Conservation (phyloP, 2,797 vertebrate species). For the Philypnodon macrostomus region DNA sequence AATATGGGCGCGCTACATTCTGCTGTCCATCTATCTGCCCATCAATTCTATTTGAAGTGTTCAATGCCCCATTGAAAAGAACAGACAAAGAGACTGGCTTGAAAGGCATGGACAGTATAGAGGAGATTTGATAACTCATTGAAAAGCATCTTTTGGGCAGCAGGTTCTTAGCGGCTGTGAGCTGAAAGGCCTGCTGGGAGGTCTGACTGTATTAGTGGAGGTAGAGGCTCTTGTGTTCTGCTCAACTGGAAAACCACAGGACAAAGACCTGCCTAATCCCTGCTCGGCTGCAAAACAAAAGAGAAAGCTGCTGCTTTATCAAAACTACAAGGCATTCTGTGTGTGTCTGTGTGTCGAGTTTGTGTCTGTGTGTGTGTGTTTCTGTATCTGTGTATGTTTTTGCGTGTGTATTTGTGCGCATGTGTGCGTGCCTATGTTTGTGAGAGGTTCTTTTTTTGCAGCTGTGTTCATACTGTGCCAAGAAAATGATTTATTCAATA, state of each 20-base stretch:
- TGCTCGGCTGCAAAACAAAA: constrained; percentile 77
- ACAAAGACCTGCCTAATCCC: constrained; percentile 80
- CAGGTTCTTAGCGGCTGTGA: constrained; percentile 73
- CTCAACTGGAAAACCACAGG: constrained; percentile 79
- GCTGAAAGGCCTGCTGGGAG: constrained; percentile 80
- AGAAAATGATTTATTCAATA: constrained; percentile 76
- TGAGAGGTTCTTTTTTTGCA: constrained; percentile 47
- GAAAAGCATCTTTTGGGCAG: constrained; percentile 77
- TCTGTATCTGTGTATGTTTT: too few species aligned
- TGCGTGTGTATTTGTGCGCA: too few species aligned
- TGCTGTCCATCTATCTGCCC: constrained; percentile 70
- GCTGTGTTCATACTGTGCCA: constrained; percentile 70
- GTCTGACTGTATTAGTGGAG: constrained; percentile 78
- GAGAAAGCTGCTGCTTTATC: constrained; percentile 77
- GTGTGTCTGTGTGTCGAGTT: too few species aligned
- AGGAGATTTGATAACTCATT: constrained; percentile 80
- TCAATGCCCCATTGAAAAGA: constrained; percentile 67
- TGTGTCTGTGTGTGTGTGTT: too few species aligned
- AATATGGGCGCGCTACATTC: constrained; percentile 55
- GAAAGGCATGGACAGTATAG: constrained; percentile 77
- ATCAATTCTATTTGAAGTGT: constrained; percentile 69
- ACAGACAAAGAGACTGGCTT: constrained; percentile 68
- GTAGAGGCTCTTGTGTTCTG: constrained; percentile 80
- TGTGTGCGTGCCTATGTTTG: constrained; percentile 31
- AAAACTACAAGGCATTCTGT: constrained; percentile 75